These are phyloP conservation scores for Rhizomys pruinosus DNA, from an alignment of 2,113 vertebrate genomes.

Conservation along the genomic window DNA sequence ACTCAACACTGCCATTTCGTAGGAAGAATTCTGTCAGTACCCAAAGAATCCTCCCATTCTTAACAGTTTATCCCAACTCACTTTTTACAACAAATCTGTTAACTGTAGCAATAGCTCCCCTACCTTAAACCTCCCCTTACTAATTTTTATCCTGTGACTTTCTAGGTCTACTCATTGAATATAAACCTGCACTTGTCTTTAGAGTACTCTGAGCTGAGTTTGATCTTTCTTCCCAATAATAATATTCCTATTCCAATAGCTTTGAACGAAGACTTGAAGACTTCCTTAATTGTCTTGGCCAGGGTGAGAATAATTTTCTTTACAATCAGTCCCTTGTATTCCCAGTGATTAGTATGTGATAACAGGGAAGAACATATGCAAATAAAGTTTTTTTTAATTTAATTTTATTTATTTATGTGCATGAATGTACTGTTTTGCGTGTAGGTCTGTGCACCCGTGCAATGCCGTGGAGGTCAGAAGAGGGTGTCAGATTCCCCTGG, in stretches of 20 bases:
- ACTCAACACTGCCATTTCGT: neutral
- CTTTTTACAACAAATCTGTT: neutral
- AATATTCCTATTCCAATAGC: neutral
- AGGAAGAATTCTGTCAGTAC: neutral
- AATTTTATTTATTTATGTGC: too few species aligned
- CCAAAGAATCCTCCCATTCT: neutral
- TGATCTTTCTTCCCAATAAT: neutral
- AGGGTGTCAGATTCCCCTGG: too few species aligned
- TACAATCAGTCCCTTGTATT: neutral
- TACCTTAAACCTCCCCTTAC: neutral
- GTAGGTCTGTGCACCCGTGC: too few species aligned
- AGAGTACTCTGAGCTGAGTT: neutral
- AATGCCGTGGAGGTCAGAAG: too few species aligned
- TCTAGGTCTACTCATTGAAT: too few species aligned
- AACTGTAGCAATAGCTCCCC: too few species aligned
- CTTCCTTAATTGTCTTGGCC: neutral
- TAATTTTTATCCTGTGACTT: neutral
- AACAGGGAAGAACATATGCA: neutral
- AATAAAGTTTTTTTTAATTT: too few species aligned
- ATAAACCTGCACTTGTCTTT: neutral
- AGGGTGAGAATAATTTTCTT: neutral
- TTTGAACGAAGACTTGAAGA: neutral
- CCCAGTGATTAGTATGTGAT: neutral
- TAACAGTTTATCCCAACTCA: neutral
- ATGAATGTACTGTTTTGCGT: too few species aligned